A percentile compares a stretch with the other conserved stretches of the same genome.
Conservation (phyloP, 1,140 invertebrate genomes). For the Drosophila nebulosa region DNA sequence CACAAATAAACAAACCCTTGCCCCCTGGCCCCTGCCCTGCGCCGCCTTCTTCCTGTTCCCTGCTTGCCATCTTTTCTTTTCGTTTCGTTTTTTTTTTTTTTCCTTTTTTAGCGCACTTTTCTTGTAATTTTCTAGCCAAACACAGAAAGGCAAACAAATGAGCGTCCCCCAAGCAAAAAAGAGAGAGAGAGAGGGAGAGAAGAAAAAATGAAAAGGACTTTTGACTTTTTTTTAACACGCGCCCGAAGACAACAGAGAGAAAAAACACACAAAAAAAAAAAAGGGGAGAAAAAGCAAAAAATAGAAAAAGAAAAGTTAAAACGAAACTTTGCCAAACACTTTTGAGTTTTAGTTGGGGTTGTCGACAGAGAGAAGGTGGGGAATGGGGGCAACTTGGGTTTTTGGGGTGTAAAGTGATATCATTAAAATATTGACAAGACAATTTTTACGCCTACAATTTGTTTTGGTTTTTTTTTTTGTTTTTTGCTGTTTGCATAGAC, state of each 20-base stretch:
- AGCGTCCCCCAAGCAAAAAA: conserved; percentile 39
- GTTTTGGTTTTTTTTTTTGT: conserved; percentile 57
- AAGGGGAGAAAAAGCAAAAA: conserved; percentile 17
- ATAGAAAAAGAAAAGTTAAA: conserved; percentile 56
- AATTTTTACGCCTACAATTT: conserved; percentile 76
- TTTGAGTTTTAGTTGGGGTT: neutral
- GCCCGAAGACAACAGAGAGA: conserved; percentile 17
- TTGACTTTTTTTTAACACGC: conserved; percentile 72
- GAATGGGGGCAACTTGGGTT: neutral
- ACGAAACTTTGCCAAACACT: conserved; percentile 59
- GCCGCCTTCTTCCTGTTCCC: neutral
- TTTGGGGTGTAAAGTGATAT: conserved; percentile 67
- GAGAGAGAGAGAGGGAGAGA: conserved; percentile 33
- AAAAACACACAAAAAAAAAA: too few species aligned
- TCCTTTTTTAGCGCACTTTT: conserved; percentile 56
- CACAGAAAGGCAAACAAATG: conserved; percentile 75
- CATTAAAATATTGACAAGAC: conserved; percentile 79
- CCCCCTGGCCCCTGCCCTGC: neutral
- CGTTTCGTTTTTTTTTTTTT: neutral
- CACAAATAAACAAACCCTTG: conserved; percentile 69
- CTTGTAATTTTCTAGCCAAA: conserved; percentile 78
- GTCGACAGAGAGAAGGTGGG: neutral
- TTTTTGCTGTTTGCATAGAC: conserved; percentile 38
- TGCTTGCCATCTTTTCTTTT: conserved; percentile 16
- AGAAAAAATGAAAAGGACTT: conserved; percentile 51